Base-by-base conservation (phyloP, 2,888 invertebrate genomes). In the Eustalomyia histrio region DNA sequence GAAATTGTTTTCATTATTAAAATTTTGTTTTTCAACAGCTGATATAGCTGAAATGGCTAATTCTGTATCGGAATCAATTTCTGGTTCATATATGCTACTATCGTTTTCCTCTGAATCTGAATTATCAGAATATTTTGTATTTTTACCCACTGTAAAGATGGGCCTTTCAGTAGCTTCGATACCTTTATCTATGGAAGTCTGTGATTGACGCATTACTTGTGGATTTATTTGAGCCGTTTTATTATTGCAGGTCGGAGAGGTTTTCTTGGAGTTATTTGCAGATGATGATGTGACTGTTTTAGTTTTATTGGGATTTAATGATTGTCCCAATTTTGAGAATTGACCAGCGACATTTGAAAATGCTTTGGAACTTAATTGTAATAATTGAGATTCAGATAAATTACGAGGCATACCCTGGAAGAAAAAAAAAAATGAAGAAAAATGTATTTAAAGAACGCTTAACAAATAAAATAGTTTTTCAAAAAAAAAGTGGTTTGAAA, bases 341-440 rank as follows among this genome's bases (percentile, higher is more conserved):
- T 97, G 96, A 83, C 96, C 96, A 0, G 95, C 94, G 92, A 97
- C 95, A 88, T 97, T 97, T 82, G 93, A 95, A 76, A 97, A 91
- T 61, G 97, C 97, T 91, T 96, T 96, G 9, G 95, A 94, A 86
- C 96, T 96, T 58, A 97, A 92, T 35, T 95, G 95, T 10, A 95
- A 92, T 4, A 97, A 91, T 87, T 97, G 97, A n/a, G 95, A 95
- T 90, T 97, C 97, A n/a, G 96, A 96, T 12, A 96, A 94, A 88
- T 97, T 97, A 76, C 95, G 92, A 0, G 96, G 90, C 87, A 91
- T 90, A n/a, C 91, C 87, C 83, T 87, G 65, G 2, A 79, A 65
- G 47, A 35, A 5, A 6, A 72, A 65, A 52, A 35, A 64, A 16
- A n/a, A 50, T 33, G 47, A 29, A 10, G 35, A 7, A 35, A 35